A percentile compares a stretch with the other conserved stretches of the same genome.
phyloP scores from a whole-genome alignment of 2,888 invertebrate genomes.

The Papilio protenor region DNA sequence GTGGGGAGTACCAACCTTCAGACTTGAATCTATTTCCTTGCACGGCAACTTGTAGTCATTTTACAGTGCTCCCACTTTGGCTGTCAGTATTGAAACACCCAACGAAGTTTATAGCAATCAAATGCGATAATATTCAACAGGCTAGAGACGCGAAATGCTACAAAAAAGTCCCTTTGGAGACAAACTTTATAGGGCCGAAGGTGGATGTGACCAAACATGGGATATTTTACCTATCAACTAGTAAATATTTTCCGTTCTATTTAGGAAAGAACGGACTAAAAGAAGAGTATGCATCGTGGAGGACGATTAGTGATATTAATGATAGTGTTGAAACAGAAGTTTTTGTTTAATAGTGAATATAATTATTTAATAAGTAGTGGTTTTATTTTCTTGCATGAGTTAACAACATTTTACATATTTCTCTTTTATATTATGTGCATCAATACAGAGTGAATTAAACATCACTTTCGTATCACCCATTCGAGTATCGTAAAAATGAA shows the following conservation, averaged over 20 bases:
- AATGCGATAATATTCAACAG: conserved; percentile 70
- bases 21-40: conserved; percentile 70
- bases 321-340: conserved; percentile 67
- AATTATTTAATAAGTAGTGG: conserved; percentile 4
- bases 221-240: conserved; percentile 71
- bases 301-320: conserved; percentile 65
- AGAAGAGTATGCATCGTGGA: conserved; percentile 69
- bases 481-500: neutral
- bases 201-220: conserved; percentile 64
- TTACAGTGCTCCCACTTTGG: conserved; percentile 69
- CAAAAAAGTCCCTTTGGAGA: conserved; percentile 59
- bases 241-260: conserved; percentile 68
- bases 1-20: conserved; percentile 77
- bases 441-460: neutral
- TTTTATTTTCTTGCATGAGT: neutral
- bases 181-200: conserved; percentile 64
- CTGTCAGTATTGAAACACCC: conserved; percentile 67
- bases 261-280: conserved; percentile 69
- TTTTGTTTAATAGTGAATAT: conserved; percentile 57
- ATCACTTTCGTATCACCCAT: neutral
- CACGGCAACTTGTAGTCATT: conserved; percentile 74
- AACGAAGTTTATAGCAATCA: conserved; percentile 67
- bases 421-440: neutral
- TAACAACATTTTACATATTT: neutral
- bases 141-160: conserved; percentile 71